Conservation (phyloP, 64 coral and sea anemone genomes). For the Actinia equina region DNA sequence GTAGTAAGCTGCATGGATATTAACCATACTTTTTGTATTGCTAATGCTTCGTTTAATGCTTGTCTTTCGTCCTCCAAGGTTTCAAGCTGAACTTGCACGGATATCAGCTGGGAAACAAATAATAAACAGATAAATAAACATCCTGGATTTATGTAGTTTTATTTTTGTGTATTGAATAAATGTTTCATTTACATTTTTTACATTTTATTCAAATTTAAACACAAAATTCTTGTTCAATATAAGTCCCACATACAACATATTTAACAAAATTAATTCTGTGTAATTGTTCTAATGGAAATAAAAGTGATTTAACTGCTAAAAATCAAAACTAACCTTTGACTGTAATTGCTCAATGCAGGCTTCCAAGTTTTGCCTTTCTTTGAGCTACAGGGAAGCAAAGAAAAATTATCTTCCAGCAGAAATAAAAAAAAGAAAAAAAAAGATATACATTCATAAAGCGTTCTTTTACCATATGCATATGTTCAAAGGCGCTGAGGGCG, state of each 20-base stretch:
- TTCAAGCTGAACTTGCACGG: constrained; percentile 4
- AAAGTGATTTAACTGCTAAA: not conserved
- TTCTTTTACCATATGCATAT: too few species aligned
- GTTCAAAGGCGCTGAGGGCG: too few species aligned
- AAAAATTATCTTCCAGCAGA: not conserved
- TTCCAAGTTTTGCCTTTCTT: constrained; percentile 15
- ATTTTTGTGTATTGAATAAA: too few species aligned
- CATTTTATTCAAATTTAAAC: too few species aligned
- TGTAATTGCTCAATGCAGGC: constrained; percentile 2
- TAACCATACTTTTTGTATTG: not conserved
- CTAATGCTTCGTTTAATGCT: not conserved
- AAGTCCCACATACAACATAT: too few species aligned
- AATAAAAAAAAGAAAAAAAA: too few species aligned
- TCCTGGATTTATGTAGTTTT: not conserved
- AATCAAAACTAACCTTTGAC: not conserved
- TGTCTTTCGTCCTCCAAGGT: not conserved
- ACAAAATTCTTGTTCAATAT: too few species aligned
- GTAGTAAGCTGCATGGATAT: too few species aligned
- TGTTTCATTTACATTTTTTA: too few species aligned
- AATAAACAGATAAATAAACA: not conserved
- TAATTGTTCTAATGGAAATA: not conserved
- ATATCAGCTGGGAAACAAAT: not conserved
- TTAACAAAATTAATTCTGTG: too few species aligned
- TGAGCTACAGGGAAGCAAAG: not conserved
- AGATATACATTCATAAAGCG: too few species aligned